Base-by-base conservation (phyloP, 2,888 invertebrate genomes). In the Branchellion lobata region DNA sequence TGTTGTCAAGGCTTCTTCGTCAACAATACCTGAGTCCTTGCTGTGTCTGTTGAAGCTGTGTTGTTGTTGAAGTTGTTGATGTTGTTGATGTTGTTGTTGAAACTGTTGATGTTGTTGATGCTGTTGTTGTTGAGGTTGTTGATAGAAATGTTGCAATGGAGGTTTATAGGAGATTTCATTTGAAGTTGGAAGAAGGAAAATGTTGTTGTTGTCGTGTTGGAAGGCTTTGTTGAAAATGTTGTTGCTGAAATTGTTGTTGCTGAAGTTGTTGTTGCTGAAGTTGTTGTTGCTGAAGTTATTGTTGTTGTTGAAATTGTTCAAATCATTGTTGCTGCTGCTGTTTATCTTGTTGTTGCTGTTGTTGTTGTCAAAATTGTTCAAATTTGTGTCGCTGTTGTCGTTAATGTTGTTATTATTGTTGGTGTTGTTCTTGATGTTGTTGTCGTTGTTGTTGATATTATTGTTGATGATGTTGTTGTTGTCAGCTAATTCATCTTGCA, bases 401-500 rank as follows among this genome's bases (percentile, higher is more conserved):
- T 94, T 94, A 81, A 96, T 40, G 14, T 40, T 40, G 21, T 18
- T 57, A 24, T 57, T 40, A 14, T 40, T 40, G 40, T 40, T 40
- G 40, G 8, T 40, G 24, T 18, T 57, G 61, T 57, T 57, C 11
- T 57, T 57, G 61, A 14, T 57, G 21, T 57, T 40, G 85, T 84
- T 84, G 76, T 86, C 92, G 85, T 94, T 40, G 40, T 40, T 40
- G 40, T 40, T 40, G 40, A 5, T 40, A n/a, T 18, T 57, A n/a
- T 57, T 57, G 61, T 57, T 57, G 61, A 14, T 57, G 21, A 14
- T 40, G 85, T 84, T 84, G 76, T 86, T 92, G 85, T 94, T 93
- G 79, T 95, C 90, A 84, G 94, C 94, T 81, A 96, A 89, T 86
- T 96, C 96, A 0, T 93, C 93, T 88, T 96, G 96, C 84, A 97